Evolutionary conservation across 2,797 vertebrate species (phyloP), one percentile per base, ranked within the genome.

Genomic region (Cetoscarus ocellatus): DNA sequence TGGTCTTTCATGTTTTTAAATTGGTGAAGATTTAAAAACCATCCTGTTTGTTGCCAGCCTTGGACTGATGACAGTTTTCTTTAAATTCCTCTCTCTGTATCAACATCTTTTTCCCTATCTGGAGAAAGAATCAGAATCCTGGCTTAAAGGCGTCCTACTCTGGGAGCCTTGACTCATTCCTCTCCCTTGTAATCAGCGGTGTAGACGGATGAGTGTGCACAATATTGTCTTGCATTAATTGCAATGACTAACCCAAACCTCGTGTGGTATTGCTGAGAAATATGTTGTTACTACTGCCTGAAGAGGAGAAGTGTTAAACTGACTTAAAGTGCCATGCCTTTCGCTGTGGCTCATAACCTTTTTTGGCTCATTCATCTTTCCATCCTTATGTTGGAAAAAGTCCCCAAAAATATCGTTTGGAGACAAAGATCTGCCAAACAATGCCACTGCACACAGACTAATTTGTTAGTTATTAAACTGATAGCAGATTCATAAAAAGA

Each of bases 201-300:
- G 6, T 35, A 52, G 79, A 79, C 8, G 34, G 55, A 83, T 79
- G 79, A 82, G 57, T 74, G 73, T 75, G 82, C 70, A 75, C 74
- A 83, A 78, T 86, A 86, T 82, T 83, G 77, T 64, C 57, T 60
- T 35, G 50, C 72, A 79, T 86, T 87, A 83, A 89, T 87, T 85
- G 77, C 75, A 40, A 14, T 57, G 69, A 75, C 8, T 70, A 78
- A 68, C 57, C 39, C 50, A 63, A 79, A 70, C 36, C 43, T 52
- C 35, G 38, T 55, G 57, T 65, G 57, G 68, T 62, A 60, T 66
- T 65, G 34, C 53, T 36, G 50, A 39, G 45, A 55, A 9, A 40
- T 55, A 64, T 69, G 15, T 48, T 64, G 50, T 54, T 39, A 52
- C 48, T 58, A 43, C 64, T 70, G 45, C 49, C 43, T 59, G 55